Percentiles rank a stretch among this genome's conserved stretches.
phyloP scores from a whole-genome alignment of 2,113 vertebrate genomes.

The Corythaixoides concolor region DNA sequence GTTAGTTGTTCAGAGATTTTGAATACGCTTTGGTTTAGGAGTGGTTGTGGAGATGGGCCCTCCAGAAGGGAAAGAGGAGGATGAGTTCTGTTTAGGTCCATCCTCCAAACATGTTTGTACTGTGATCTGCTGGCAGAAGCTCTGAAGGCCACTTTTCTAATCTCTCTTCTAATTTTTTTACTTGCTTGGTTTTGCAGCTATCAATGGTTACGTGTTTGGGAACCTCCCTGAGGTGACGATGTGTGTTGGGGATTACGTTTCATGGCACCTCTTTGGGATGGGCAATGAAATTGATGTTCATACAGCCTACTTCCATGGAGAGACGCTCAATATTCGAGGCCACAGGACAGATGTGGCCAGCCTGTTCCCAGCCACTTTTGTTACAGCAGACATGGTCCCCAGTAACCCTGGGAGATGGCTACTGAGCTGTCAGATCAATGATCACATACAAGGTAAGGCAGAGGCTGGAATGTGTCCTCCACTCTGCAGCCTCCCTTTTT shows the following conservation, averaged over 20 bases:
- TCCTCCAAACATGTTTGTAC: neutral
- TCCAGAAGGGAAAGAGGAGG: neutral
- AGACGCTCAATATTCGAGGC: conserved; percentile 68
- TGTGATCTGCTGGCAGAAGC: neutral
- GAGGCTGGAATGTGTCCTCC: neutral
- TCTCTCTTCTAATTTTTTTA: neutral
- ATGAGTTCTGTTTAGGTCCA: neutral
- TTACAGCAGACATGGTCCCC: conserved; percentile 76
- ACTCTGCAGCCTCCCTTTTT: neutral
- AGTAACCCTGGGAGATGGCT: conserved; percentile 73
- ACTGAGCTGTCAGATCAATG: conserved; percentile 76
- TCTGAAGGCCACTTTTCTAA: neutral
- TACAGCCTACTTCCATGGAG: conserved; percentile 79
- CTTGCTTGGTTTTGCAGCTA: conserved; percentile 71
- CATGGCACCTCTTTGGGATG: conserved; percentile 81
- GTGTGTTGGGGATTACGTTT: conserved; percentile 71
- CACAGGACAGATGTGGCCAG: conserved; percentile 74
- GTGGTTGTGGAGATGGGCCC: neutral
- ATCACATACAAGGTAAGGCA: conserved; percentile 74
- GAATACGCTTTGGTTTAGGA: neutral
- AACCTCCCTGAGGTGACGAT: conserved; percentile 75
- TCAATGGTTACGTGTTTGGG: conserved; percentile 81
- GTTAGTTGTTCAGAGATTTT: neutral
- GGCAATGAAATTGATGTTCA: conserved; percentile 79
- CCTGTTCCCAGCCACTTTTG: conserved; percentile 81